Percentiles rank a stretch among this genome's conserved stretches.
phyloP scores from a whole-genome alignment of 2,888 invertebrate genomes.

The Homarus gammarus region DNA sequence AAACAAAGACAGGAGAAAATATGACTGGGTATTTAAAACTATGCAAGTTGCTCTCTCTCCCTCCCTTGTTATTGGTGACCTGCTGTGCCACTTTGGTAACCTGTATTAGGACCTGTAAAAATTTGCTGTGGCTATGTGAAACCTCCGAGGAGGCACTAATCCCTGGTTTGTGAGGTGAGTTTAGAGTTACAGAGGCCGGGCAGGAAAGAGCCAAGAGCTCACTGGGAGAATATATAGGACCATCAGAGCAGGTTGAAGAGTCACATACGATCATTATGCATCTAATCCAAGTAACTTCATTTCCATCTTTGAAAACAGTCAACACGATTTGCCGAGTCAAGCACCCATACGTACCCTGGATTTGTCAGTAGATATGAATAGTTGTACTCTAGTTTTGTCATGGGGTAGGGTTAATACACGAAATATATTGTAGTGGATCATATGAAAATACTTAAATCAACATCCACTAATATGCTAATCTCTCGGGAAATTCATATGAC shows the following conservation, averaged over 20 bases:
- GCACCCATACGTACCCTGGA: conserved; percentile 70
- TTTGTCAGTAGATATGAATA: conserved; percentile 66
- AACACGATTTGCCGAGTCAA: conserved; percentile 71
- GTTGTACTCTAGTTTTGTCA: conserved; percentile 66
- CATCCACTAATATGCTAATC: conserved; percentile 68
- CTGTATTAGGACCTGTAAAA: conserved; percentile 73
- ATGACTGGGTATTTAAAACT: conserved; percentile 36
- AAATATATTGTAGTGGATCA: conserved; percentile 67
- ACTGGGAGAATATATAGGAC: conserved; percentile 20
- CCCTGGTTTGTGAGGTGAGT: conserved; percentile 72
- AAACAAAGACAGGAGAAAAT: conserved; percentile 44
- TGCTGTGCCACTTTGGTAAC: conserved; percentile 67
- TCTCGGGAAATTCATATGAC: conserved; percentile 72
- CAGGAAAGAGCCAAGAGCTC: conserved; percentile 45
- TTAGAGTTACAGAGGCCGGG: conserved; percentile 61
- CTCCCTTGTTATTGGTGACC: conserved; percentile 69
- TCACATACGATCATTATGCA: conserved; percentile 46
- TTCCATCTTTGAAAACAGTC: conserved; percentile 56
- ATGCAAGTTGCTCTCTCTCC: conserved; percentile 38
- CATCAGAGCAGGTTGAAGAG: conserved; percentile 38
- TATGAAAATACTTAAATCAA: conserved; percentile 60
- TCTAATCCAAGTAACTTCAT: conserved; percentile 67
- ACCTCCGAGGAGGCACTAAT: conserved; percentile 65
- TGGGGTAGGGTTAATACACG: conserved; percentile 60
- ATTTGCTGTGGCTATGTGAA: conserved; percentile 71